Evolutionary conservation across 2,113 vertebrate genomes (phyloP), one percentile per base, ranked within the genome.

Genomic region (Chlamydotis undulata): DNA sequence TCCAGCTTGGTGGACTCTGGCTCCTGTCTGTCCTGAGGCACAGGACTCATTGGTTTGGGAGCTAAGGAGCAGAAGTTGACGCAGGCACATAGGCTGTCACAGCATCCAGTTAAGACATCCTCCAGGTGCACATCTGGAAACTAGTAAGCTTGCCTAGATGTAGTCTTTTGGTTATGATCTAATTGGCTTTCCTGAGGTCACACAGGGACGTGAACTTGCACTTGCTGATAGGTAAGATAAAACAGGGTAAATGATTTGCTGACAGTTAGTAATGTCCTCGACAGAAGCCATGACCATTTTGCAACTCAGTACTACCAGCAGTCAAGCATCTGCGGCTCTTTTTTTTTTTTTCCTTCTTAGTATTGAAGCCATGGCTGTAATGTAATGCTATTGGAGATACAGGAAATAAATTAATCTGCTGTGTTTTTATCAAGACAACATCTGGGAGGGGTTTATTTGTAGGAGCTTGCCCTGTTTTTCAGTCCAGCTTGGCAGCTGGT

Each of bases 381-480:
- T 41, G 57, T 79, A 43, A 53, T 85, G 49, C 55, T 25, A 39
- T 41, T 78, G 47, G 33, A 77, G 83, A 59, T 64, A 47, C 1
- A 35, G 50, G 53, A 81, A 96, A 90, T 7, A 73, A 81, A 87
- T 81, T 14, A 74, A 83, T 89, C 80, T 2, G 0, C 39, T 76
- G 15, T 28, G 5, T 82, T 91, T 94, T 89, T 87, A 68, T 93
- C 81, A 76, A 49, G 50, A 85, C 41, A 71, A 53, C 70, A 83
- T 69, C 81, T 87, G 77, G 67, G 78, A 71, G 56, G 73, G 59
- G 31, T 86, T 85, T 69, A 52, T 87, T 83, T 89, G 89, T 76
- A 80, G 89, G 78, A 93, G 61, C 81, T 78, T 84, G 87, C 43
- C 81, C 65, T 89, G 87, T 31, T 94, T 94, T 83, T 57, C 57